A percentile compares a stretch with the other conserved stretches of the same genome.
Evolutionary conservation across 2,113 vertebrate genomes (phyloP).

Genomic region (Falco punctatus): DNA sequence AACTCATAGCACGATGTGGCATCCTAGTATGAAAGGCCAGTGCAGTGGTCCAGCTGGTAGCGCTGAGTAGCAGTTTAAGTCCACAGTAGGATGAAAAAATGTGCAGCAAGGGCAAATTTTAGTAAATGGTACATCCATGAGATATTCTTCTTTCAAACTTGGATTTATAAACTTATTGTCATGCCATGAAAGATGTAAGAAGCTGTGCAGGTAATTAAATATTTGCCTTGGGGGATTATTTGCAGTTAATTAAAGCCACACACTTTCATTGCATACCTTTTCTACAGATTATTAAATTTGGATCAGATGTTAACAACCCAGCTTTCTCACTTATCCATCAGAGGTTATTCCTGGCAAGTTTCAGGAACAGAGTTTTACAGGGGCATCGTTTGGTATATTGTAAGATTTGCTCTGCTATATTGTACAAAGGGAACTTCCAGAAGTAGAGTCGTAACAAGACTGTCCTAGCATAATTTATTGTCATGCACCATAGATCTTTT

Average conservation of each 20-base stretch:
- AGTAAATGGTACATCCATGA: slow-evolving; percentile 30
- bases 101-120: slow-evolving; percentile 42
- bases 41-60: background rate
- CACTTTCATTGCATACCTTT: slow-evolving; percentile 61
- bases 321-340: slow-evolving; percentile 65
- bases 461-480: background rate
- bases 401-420: background rate
- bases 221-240: slow-evolving; percentile 77
- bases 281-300: slow-evolving; percentile 75
- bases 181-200: slow-evolving; percentile 63
- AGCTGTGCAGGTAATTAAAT: slow-evolving; percentile 78
- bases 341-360: slow-evolving; percentile 56
- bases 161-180: slow-evolving; percentile 68
- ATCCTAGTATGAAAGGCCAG: background rate
- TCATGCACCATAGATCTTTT: background rate
- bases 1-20: background rate
- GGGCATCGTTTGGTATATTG: background rate
- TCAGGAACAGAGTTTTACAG: background rate
- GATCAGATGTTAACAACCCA: slow-evolving; percentile 72
- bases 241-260: slow-evolving; percentile 80
- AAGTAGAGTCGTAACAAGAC: background rate
- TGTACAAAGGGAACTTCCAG: background rate
- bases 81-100: background rate
- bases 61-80: background rate
- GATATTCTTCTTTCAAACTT: slow-evolving; percentile 65